Conservation (phyloP, 2,113 vertebrate genomes). For the Porphyrio hochstetteri region DNA sequence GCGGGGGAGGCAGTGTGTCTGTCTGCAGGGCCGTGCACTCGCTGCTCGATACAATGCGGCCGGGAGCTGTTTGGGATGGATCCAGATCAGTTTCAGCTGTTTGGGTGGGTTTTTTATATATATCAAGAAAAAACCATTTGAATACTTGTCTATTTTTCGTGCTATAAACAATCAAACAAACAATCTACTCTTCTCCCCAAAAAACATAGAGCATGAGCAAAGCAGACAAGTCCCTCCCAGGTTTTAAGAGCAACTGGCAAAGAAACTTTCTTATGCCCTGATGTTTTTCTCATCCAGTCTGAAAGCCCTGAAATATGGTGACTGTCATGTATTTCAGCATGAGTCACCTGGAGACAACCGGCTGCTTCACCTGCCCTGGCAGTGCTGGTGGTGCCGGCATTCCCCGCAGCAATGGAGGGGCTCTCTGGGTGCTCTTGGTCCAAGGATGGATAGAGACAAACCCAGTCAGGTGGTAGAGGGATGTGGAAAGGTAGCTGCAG, state of each 20-base stretch:
- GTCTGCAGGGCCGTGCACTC: not conserved
- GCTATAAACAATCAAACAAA: not conserved
- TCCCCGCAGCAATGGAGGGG: not conserved
- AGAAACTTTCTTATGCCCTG: not conserved
- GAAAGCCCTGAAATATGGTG: conserved; percentile 22
- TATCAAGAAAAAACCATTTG: not conserved
- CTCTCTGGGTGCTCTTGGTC: not conserved
- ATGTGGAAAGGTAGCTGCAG: not conserved
- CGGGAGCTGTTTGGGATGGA: not conserved
- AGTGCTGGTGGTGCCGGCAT: not conserved
- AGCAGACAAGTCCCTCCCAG: not conserved
- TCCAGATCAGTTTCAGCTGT: not conserved
- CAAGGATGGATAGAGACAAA: not conserved
- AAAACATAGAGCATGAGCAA: not conserved
- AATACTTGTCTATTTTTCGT: not conserved
- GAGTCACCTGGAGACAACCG: not conserved
- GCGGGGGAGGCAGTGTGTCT: fast-evolving
- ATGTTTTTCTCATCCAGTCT: conserved; percentile 18
- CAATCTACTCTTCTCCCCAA: not conserved
- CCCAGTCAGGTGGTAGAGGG: not conserved
- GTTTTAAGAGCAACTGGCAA: not conserved
- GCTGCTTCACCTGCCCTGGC: not conserved
- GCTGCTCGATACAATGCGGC: not conserved
- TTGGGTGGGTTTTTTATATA: not conserved
- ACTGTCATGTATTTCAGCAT: conserved; percentile 19